A percentile compares a stretch with the other conserved stretches of the same genome.
phyloP scores from a whole-genome alignment of 2,113 vertebrate genomes.

The Daboia siamensis region DNA sequence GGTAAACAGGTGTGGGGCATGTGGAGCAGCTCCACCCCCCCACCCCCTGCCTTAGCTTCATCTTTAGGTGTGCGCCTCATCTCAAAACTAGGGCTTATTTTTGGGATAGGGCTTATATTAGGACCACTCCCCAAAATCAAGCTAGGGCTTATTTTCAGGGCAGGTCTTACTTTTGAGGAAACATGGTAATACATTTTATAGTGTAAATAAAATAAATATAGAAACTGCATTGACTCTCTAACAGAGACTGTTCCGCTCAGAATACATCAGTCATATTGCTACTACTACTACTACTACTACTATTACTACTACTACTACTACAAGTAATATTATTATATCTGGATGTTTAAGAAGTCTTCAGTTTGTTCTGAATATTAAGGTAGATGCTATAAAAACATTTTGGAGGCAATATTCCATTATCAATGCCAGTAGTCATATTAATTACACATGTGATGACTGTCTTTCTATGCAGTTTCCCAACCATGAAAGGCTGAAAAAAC shows the following conservation, averaged over 20 bases:
- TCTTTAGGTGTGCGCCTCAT: too few species aligned
- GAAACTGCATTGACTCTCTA: not conserved
- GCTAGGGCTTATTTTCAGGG: too few species aligned
- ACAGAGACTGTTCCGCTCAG: not conserved
- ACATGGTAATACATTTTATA: not conserved
- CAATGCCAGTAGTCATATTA: not conserved
- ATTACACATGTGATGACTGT: too few species aligned
- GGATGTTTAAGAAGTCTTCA: not conserved
- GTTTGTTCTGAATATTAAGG: not conserved
- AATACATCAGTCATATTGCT: not conserved
- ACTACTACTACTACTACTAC: not conserved
- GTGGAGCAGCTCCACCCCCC: too few species aligned
- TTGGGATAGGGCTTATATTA: too few species aligned
- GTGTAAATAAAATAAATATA: not conserved
- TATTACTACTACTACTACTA: not conserved
- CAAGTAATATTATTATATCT: not conserved
- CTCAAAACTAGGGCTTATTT: too few species aligned
- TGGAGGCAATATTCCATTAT: too few species aligned
- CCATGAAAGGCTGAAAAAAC: not conserved
- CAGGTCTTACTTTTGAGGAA: too few species aligned
- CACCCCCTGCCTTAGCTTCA: too few species aligned
- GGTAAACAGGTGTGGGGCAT: rapidly evolving
- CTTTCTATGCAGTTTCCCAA: too few species aligned
- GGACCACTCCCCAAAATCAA: too few species aligned
- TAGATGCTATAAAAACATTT: not conserved